Base-by-base conservation (phyloP, 2,113 vertebrate species). In the Grus americana region DNA sequence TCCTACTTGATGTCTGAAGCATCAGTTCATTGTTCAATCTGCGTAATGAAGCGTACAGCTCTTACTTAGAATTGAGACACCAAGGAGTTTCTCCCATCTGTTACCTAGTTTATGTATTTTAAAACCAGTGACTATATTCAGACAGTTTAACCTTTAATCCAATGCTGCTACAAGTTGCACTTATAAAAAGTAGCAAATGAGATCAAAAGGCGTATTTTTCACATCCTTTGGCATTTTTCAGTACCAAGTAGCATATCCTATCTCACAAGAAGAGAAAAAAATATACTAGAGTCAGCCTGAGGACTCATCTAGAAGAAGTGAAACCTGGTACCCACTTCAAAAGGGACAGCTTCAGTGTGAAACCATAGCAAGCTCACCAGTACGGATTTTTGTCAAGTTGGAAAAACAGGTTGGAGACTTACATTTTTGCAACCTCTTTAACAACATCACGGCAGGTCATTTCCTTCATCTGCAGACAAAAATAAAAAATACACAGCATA, bases 361-460 rank as follows among this genome's bases (percentile, higher is more conserved):
- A 90, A 49, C 21, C 27, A 61, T 0, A 34, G 30, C 30, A n/a
- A 75, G 73, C 73, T 92, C 86, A 91, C 44, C 70, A 74, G 15
- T 11, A n/a, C 9, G 3, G 24, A 26, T 30, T 92, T 76, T 24
- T 79, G 50, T 44, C 3, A 9, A 82, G 44, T 17, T 78, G 55
- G 57, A 84, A 66, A 62, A 70, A 74, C 6, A 4, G 8, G 14
- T 5, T 70, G 71, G 32, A 72, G 78, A 98, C 99, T 99, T 98
- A 99, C 99, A 99, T 99, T 98, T 99, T 99, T 40, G 99, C 99
- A 86, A 99, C 99, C 97, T 99, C 99, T 97, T 99, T 99, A 92
- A 99, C 99, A 87, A 99, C 98, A 94, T 99, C 99, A 92, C 98
- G 98, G 94, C 99, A 99, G 10, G 99, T 99, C 99, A 99, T 98